Conservation (phyloP, 2,888 invertebrate species). For the Melieria omissa region DNA sequence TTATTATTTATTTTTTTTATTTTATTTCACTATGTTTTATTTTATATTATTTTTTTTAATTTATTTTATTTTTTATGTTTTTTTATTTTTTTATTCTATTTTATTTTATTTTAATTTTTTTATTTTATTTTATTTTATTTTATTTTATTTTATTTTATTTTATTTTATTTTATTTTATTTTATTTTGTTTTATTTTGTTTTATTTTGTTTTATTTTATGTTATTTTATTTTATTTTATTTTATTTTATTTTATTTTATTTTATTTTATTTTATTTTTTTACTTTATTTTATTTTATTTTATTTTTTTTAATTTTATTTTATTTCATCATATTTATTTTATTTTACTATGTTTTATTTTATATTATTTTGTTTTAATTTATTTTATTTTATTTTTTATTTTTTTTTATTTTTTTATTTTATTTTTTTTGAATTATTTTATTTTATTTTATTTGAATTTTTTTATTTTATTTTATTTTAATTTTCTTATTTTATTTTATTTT, state of each 20-base stretch:
- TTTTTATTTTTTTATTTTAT: conserved; percentile 3
- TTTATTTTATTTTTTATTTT: conserved; percentile 3
- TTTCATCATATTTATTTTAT: conserved; percentile 9
- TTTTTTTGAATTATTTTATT: background rate
- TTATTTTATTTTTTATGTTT: conserved; percentile 8
- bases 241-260: background rate
- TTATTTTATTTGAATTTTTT: background rate
- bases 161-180: conserved; percentile 16
- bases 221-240: conserved; percentile 6
- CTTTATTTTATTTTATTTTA: background rate
- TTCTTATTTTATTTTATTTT: background rate
- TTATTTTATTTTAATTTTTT: conserved; percentile 7
- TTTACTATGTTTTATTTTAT: background rate
- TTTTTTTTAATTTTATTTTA: background rate
- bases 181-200: background rate
- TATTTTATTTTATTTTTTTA: no score
- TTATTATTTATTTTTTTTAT: no score
- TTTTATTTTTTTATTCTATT: background rate
- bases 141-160: conserved; percentile 13
- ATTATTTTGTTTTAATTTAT: background rate
- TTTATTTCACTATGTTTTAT: no score
- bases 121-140: conserved; percentile 12
- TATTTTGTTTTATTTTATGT: no score
- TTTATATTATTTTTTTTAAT: background rate
- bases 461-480: background rate